phyloP scores from a whole-genome alignment of 1,140 invertebrate species.

The Zaprionus nigranus region DNA sequence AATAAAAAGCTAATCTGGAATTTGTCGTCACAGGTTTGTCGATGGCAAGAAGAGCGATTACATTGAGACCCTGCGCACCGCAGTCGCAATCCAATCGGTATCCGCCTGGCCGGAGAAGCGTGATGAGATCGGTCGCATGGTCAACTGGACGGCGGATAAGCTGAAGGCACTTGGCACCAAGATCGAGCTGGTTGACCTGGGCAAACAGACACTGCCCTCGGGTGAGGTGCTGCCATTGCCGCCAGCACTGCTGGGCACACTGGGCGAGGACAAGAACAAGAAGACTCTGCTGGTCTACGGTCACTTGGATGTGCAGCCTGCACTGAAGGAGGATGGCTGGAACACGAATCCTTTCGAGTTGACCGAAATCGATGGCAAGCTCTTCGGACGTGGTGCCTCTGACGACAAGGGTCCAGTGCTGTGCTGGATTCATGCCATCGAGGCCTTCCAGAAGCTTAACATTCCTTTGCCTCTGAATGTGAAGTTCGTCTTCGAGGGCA shows the following conservation, averaged over 20 bases:
- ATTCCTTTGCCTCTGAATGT: slow-evolving; percentile 94
- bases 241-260: slow-evolving; percentile 93
- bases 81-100: slow-evolving; percentile 97
- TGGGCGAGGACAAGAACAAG: slow-evolving; percentile 94
- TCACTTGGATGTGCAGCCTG: slow-evolving; percentile 99
- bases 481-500: slow-evolving; percentile 99
- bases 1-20: slow-evolving; percentile 33
- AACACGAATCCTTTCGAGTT: slow-evolving; percentile 97
- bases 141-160: slow-evolving; percentile 91
- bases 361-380: slow-evolving; percentile 94
- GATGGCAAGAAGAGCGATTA: slow-evolving; percentile 85
- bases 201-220: slow-evolving; percentile 90
- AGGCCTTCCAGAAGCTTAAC: slow-evolving; percentile 92
- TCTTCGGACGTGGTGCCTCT: slow-evolving; percentile 96
- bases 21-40: slow-evolving; percentile 59
- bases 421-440: slow-evolving; percentile 97
- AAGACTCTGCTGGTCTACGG: slow-evolving; percentile 98
- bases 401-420: slow-evolving; percentile 98
- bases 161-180: slow-evolving; percentile 91
- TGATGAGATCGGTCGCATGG: slow-evolving; percentile 85
- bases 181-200: slow-evolving; percentile 92
- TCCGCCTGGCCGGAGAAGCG: slow-evolving; percentile 89
- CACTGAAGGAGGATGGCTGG: slow-evolving; percentile 96
- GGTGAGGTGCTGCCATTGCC: slow-evolving; percentile 92
- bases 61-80: slow-evolving; percentile 92